A percentile compares a stretch with the other conserved stretches of the same genome.
Evolutionary conservation across 2,113 vertebrate species (phyloP).

Genomic region (Perognathus longimembris): DNA sequence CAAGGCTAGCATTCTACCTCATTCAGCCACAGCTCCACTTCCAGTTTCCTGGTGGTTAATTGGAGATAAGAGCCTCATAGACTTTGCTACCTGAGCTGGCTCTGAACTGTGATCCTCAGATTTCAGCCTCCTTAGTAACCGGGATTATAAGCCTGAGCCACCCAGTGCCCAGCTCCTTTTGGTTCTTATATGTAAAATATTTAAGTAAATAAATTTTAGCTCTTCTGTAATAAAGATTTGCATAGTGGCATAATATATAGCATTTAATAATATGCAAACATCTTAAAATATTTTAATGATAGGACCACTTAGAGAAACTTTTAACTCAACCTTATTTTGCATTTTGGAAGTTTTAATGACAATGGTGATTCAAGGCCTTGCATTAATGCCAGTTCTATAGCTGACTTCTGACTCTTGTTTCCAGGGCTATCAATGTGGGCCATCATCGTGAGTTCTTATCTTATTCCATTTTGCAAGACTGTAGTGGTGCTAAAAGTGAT

Average conservation of each 20-base stretch:
- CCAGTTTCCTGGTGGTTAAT: no score
- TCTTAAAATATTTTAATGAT: not conserved
- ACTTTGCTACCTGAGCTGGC: no score
- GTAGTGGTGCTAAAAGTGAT: constrained; percentile 87
- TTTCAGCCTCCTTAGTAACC: no score
- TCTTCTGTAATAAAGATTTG: not conserved
- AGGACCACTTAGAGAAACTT: not conserved
- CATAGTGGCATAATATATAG: not conserved
- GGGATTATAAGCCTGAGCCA: no score
- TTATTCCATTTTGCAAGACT: constrained; percentile 92
- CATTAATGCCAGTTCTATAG: not conserved
- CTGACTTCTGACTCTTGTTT: constrained; percentile 37
- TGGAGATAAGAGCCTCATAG: no score
- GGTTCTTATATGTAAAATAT: constrained; percentile 13
- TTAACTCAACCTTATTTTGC: not conserved
- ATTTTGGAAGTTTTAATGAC: not conserved
- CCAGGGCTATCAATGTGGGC: constrained; percentile 88
- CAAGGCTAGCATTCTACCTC: no score
- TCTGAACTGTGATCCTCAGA: no score
- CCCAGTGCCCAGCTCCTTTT: not conserved
- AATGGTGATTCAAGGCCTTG: not conserved
- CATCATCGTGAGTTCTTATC: constrained; percentile 90
- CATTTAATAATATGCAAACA: not conserved
- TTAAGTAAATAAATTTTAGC: not conserved
- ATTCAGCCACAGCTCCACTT: no score